Conservation (phyloP, 2,797 vertebrate species). For the Tinamus major region DNA sequence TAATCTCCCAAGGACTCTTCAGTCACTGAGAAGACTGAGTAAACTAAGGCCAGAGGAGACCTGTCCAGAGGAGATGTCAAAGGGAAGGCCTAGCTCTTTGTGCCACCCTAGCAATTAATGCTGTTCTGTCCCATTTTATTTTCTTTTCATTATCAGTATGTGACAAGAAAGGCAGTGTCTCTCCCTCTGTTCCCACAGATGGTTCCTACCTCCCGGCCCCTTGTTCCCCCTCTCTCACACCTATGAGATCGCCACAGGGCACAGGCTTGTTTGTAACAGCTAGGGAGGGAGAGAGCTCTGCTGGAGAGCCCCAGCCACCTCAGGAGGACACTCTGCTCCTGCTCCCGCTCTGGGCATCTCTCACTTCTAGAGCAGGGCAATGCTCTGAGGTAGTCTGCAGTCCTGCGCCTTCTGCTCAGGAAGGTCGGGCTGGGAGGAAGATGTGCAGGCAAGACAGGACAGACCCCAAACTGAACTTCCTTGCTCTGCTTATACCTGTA, state of each 20-base stretch:
- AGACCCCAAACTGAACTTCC: background rate
- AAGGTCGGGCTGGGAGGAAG: background rate
- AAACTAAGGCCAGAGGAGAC: background rate
- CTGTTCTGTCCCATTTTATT: background rate
- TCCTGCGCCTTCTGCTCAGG: background rate
- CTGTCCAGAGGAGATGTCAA: background rate
- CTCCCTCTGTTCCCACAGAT: background rate
- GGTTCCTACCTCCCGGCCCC: background rate
- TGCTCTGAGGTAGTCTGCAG: background rate
- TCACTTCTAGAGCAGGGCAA: background rate
- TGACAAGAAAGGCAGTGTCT: background rate
- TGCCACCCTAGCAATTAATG: background rate
- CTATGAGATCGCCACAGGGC: background rate
- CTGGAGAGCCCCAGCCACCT: background rate
- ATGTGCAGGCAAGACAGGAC: background rate
- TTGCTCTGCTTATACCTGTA: background rate
- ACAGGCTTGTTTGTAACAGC: background rate
- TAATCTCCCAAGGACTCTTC: background rate
- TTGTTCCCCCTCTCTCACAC: too few species aligned
- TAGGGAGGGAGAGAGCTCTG: background rate
- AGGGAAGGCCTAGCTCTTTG: background rate
- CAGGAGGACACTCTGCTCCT: background rate
- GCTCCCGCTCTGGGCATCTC: background rate
- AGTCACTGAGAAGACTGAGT: background rate
- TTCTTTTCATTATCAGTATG: background rate